These are phyloP conservation scores for Drosophila helvetica DNA, from an alignment of 2,888 invertebrate species.

Conservation along the genomic window DNA sequence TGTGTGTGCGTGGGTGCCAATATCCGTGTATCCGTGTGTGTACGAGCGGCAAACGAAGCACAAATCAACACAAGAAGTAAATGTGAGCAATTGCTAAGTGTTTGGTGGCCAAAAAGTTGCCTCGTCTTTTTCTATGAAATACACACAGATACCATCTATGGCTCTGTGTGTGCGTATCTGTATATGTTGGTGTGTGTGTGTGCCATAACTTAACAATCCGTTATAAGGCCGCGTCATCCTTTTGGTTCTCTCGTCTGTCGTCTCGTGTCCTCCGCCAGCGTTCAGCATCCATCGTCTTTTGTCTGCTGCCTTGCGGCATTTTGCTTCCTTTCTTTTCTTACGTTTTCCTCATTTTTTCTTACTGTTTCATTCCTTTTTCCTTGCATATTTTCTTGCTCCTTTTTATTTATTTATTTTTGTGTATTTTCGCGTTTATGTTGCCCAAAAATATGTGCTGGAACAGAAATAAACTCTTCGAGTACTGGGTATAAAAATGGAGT, in stretches of 20 bases:
- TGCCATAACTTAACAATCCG: slow-evolving; percentile 34
- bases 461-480: neutral
- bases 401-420: neutral
- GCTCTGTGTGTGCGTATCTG: slow-evolving; percentile 4
- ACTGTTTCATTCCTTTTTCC: neutral
- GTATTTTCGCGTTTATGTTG: neutral
- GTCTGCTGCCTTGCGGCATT: slow-evolving; percentile 44
- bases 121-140: slow-evolving; percentile 37
- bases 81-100: slow-evolving; percentile 39
- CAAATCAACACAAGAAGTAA: slow-evolving; percentile 29
- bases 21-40: slow-evolving; percentile 3
- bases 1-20: slow-evolving; percentile 9
- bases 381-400: neutral
- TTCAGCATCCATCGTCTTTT: neutral
- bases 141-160: slow-evolving; percentile 5
- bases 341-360: slow-evolving; percentile 9
- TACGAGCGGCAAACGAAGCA: slow-evolving; percentile 13
- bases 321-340: slow-evolving; percentile 20
- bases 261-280: neutral
- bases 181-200: slow-evolving; percentile 41
- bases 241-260: neutral
- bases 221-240: slow-evolving; percentile 30
- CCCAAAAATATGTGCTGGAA: slow-evolving; percentile 10
- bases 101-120: slow-evolving; percentile 30
- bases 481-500: neutral